phyloP scores from a whole-genome alignment of 2,888 invertebrate species.

The Siphlonurus alternatus region DNA sequence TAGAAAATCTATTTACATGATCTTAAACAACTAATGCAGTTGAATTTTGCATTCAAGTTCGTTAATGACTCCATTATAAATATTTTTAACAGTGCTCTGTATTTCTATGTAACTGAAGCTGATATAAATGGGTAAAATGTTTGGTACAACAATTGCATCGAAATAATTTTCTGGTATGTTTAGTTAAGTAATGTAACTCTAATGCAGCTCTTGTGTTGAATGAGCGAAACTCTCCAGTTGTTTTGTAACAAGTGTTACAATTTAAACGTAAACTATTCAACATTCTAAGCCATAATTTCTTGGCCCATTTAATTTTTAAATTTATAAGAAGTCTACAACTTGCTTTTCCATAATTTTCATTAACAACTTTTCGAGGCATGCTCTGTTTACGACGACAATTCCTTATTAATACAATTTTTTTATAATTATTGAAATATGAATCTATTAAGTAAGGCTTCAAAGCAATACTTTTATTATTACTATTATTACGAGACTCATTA shows the following conservation, averaged over 20 bases:
- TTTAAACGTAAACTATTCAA: background rate
- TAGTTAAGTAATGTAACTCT: background rate
- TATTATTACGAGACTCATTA: background rate
- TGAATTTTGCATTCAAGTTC: no score
- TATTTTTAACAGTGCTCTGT: background rate
- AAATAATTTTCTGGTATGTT: background rate
- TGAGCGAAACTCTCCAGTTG: background rate
- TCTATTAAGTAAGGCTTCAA: background rate
- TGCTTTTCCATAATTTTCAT: background rate
- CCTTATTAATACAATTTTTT: background rate
- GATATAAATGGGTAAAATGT: background rate
- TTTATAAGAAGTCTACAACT: background rate
- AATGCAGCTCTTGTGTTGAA: background rate
- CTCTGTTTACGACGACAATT: background rate
- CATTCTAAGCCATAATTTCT: background rate
- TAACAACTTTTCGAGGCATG: background rate
- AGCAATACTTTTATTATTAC: background rate
- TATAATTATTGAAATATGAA: background rate
- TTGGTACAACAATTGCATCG: background rate
- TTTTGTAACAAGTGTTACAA: background rate
- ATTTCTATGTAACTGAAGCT: background rate
- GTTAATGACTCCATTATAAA: no score
- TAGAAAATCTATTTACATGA: no score
- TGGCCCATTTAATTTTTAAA: background rate
- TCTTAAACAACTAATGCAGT: no score